These are phyloP conservation scores for Aspidoscelis tigris DNA, from an alignment of 2,113 vertebrate genomes.

Conservation along the genomic window DNA sequence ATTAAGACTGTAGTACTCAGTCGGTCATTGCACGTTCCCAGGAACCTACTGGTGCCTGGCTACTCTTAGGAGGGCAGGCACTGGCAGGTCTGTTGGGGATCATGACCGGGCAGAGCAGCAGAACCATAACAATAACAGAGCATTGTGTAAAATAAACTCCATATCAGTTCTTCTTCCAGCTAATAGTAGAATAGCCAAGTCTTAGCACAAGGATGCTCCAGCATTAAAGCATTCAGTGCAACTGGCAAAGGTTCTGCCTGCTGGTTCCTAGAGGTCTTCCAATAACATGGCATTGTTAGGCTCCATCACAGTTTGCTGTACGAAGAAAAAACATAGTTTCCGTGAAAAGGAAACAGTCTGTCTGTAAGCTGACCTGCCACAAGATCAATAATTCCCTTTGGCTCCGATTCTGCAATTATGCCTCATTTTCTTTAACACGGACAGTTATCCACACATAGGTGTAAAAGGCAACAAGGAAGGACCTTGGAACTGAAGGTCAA, in stretches of 20 bases:
- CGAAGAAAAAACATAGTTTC: conserved; percentile 28
- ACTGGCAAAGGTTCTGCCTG: background rate
- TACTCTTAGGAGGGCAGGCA: too few relatives aligned
- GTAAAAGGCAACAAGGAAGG: conserved; percentile 10
- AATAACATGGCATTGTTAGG: conserved; percentile 4
- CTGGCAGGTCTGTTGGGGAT: too few relatives aligned
- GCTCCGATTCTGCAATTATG: conserved; percentile 49
- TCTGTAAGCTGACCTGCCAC: conserved; percentile 34
- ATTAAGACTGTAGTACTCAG: too few relatives aligned
- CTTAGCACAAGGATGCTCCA: background rate
- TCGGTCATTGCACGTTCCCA: too few relatives aligned
- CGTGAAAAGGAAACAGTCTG: conserved; percentile 32
- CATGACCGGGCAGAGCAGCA: too few relatives aligned
- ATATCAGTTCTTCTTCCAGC: background rate
- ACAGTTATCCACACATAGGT: conserved; percentile 61
- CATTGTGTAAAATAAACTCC: background rate
- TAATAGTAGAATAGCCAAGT: background rate
- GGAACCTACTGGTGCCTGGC: too few relatives aligned
- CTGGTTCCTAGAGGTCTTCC: background rate
- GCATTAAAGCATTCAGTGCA: background rate
- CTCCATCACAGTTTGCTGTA: background rate
- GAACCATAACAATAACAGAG: too few relatives aligned
- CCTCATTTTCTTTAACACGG: conserved; percentile 61
- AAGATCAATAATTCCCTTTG: conserved; percentile 45
- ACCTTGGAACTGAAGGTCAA: conserved; percentile 62